Conservation (phyloP, 30 jellyfish, hydroid and myxozoan species). For the Hydra vulgaris region DNA sequence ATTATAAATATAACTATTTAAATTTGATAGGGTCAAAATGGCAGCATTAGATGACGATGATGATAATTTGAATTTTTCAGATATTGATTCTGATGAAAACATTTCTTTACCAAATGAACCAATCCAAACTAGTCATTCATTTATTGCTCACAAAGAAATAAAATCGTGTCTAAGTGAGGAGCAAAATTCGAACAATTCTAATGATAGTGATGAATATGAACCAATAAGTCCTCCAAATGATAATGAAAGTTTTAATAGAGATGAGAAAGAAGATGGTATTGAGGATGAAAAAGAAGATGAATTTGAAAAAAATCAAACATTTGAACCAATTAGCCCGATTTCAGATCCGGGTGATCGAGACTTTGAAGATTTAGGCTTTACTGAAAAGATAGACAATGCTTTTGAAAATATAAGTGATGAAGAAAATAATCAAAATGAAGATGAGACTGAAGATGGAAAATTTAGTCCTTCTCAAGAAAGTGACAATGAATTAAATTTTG, state of each 20-base stretch:
- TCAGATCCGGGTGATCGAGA: conserved; percentile 23
- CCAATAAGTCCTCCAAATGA: conserved; percentile 7
- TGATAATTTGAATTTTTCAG: conserved; percentile 17
- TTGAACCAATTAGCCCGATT: conserved; percentile 18
- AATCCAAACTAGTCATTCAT: conserved; percentile 7
- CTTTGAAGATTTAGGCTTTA: conserved; percentile 14
- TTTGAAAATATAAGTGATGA: conserved; percentile 45
- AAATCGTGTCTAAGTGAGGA: background rate
- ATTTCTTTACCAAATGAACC: background rate
- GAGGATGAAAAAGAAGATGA: conserved; percentile 25
- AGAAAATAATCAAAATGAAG: conserved; percentile 24
- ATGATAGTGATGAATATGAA: conserved; percentile 7
- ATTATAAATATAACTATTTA: no score
- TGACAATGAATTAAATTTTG: conserved; percentile 24
- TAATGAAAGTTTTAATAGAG: background rate
- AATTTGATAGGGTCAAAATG: conserved; percentile 4
- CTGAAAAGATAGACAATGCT: background rate
- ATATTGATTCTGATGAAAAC: conserved; percentile 40
- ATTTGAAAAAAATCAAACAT: background rate
- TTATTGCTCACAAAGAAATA: conserved; percentile 68
- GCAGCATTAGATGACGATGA: conserved; percentile 30
- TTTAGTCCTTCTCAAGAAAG: conserved; percentile 43
- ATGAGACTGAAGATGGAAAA: conserved; percentile 29
- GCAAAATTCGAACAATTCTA: background rate
- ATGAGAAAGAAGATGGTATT: background rate